phyloP scores from a whole-genome alignment of 2,888 invertebrate genomes.

The Acanthopleura granulata region DNA sequence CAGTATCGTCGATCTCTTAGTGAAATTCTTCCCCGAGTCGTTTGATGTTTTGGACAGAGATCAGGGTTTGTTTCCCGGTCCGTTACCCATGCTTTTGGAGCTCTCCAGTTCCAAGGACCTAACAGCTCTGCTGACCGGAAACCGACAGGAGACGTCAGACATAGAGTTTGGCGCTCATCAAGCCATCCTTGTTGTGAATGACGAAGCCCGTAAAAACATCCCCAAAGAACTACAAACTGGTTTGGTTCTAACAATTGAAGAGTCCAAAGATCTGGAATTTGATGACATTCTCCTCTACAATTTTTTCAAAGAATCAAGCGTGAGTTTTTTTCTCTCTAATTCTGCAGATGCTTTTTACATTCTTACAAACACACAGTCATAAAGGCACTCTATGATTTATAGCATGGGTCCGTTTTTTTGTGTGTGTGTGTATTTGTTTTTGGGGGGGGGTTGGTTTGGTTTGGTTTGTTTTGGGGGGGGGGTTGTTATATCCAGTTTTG shows the following conservation, averaged over 20 bases:
- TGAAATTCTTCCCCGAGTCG: constrained; percentile 54
- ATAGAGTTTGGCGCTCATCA: constrained; percentile 66
- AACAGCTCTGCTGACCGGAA: constrained; percentile 44
- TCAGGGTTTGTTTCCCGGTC: constrained; percentile 59
- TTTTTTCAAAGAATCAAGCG: constrained; percentile 64
- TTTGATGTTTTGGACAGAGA: constrained; percentile 59
- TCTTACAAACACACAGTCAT: no score
- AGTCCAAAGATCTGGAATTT: constrained; percentile 49
- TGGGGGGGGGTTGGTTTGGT: no score
- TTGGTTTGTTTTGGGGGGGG: no score
- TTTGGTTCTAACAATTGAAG: constrained; percentile 60
- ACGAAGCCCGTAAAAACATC: constrained; percentile 49
- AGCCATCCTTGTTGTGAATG: constrained; percentile 59
- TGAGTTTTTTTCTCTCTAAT: constrained; percentile 22
- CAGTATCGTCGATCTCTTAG: constrained; percentile 53
- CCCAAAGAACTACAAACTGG: constrained; percentile 56
- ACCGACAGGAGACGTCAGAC: constrained; percentile 52
- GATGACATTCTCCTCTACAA: constrained; percentile 55
- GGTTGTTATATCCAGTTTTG: no score
- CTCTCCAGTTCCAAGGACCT: constrained; percentile 51
- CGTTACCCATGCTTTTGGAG: constrained; percentile 56
- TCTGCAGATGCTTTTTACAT: no score
- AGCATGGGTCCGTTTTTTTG: no score
- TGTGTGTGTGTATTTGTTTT: no score
- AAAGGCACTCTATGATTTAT: no score